Base-by-base conservation (phyloP, 1,140 invertebrate genomes). In the Orchesella cincta region DNA sequence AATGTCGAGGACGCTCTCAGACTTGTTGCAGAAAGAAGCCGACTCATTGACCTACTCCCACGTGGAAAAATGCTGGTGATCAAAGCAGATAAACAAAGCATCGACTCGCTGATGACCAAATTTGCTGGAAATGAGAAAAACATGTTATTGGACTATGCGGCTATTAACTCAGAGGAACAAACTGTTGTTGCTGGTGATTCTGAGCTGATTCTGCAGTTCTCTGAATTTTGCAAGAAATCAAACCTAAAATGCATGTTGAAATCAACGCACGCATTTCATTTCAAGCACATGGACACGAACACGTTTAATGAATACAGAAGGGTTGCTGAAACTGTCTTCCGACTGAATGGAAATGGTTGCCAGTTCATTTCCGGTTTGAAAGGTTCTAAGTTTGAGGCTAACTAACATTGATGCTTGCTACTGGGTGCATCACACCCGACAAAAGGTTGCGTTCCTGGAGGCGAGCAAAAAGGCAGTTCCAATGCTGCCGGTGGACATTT, bases 1-100 rank as follows among this genome's bases (percentile, higher is more conserved):
- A 52, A 36, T 71, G 28, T 78, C 12, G 74, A 76, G 51, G n/a
- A 71, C 35, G 74, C 77, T 33, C 12, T 76, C 23, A 71, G n/a
- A 5, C 52, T 78, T 20, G 1, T 75, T 1, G 73, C 73, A 3
- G 74, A 29, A 26, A 5, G 33, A 34, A 46, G 35, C n/a, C 8
- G 62, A 29, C 71, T 73, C 3, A 73, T 73, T 16, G 71, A 73
- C 35, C 1, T n/a, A 73, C 39, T 73, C 26, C 71, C 71, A 8
- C 71, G 34, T 23, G 71, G 71, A 3, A 51, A 29, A 26, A 73
- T 73, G 71, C 71, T 73, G 2, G 71, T 46, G 3, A 35, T 73
- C 3, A 51, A 51, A 23, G 34, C 71, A 2, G 71, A 73, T 18
- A 46, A 16, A 28, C 26, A 34, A 39, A 39, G 3, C 14, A 28